Percentiles rank a stretch among this genome's conserved stretches.
phyloP scores from a whole-genome alignment of 2,888 invertebrate species.

The Drosophila dives region DNA sequence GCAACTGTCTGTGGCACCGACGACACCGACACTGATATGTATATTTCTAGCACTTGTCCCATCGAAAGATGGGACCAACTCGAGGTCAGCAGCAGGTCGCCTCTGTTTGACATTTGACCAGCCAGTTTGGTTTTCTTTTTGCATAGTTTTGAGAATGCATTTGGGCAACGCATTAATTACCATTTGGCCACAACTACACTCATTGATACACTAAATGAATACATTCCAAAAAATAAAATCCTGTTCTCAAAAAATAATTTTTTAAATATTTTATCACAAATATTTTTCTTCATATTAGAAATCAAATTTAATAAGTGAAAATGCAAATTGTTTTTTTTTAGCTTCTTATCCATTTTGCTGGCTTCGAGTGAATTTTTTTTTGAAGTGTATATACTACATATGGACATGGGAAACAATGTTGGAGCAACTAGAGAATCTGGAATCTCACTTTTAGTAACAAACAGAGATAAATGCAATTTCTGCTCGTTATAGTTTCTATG shows the following conservation, averaged over 20 bases:
- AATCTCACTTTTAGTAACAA: constrained; percentile 24
- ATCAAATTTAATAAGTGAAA: background rate
- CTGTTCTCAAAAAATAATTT: background rate
- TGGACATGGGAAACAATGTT: constrained; percentile 4
- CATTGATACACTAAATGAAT: background rate
- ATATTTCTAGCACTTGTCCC: constrained; percentile 30
- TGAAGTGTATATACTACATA: background rate
- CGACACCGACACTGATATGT: constrained; percentile 24
- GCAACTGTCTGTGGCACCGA: constrained; percentile 3
- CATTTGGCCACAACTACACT: constrained; percentile 54
- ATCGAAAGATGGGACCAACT: constrained; percentile 38
- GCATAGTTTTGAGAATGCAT: constrained; percentile 41
- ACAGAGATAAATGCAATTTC: constrained; percentile 51
- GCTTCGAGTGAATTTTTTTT: background rate
- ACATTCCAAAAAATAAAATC: background rate
- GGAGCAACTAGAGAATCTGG: constrained; percentile 2
- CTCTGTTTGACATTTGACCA: constrained; percentile 37
- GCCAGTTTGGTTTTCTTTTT: background rate
- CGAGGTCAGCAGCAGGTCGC: constrained; percentile 41
- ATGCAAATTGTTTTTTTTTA: background rate
- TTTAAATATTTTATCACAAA: background rate
- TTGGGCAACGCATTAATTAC: constrained; percentile 76
- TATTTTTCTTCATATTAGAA: background rate
- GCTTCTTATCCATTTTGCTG: accelerated
- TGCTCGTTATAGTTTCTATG: background rate